phyloP scores from a whole-genome alignment of 2,113 vertebrate genomes.

The Poecile atricapillus region DNA sequence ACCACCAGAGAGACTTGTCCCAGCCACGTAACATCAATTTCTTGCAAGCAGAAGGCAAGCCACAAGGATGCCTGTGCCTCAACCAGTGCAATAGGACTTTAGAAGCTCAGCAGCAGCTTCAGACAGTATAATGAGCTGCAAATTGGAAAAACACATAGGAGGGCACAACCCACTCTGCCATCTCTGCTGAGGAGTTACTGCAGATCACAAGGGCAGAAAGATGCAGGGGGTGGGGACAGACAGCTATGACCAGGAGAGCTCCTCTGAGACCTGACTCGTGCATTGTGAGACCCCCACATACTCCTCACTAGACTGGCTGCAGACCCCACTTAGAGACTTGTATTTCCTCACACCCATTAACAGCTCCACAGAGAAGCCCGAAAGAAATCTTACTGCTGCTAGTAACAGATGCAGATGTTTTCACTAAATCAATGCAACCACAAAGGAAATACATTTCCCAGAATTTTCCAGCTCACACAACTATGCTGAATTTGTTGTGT shows the following conservation, averaged over 20 bases:
- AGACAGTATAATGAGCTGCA: background rate
- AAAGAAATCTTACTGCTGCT: background rate
- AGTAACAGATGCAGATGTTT: constrained; percentile 8
- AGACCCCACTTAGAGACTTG: background rate
- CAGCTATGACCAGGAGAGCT: background rate
- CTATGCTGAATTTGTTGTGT: background rate
- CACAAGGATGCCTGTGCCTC: background rate
- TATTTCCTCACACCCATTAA: background rate
- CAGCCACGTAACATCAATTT: background rate
- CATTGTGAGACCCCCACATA: fast-evolving
- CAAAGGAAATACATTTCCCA: background rate
- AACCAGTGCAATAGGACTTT: background rate
- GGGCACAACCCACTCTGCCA: background rate
- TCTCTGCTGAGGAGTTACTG: background rate
- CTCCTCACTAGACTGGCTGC: background rate
- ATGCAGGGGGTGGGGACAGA: background rate
- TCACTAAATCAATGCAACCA: background rate
- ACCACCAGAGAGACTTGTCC: background rate
- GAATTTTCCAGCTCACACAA: background rate
- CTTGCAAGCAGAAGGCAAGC: background rate
- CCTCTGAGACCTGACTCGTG: background rate
- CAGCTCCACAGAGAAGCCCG: background rate
- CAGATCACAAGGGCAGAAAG: background rate
- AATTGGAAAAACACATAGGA: background rate
- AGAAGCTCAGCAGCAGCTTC: background rate